Evolutionary conservation across 2,888 invertebrate species (phyloP), one percentile per base, ranked within the genome.

Genomic region (Aporophyla nigra): DNA sequence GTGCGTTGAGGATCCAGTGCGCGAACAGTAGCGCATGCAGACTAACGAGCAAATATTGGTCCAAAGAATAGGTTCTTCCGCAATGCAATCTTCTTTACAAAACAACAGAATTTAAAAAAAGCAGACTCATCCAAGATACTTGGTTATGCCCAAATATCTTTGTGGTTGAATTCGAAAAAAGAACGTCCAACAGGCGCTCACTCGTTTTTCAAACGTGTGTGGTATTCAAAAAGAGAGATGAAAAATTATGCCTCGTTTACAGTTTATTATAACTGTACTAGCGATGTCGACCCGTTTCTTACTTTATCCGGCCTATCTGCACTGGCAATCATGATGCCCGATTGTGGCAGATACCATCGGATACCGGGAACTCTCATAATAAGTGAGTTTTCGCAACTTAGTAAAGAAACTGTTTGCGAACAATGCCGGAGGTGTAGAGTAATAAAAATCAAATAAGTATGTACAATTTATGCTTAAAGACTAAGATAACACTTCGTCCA

Each of bases 261-360:
- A 43, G 84, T 76, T 81, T 70, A 69, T 63, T 59, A 56, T 73
- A 81, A 84, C 70, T 68, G 85, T 76, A 81, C 51, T 49, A 24
- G 56, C 56, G 51, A 73, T 49, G 27, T 56, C 46, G 56, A 71
- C 67, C 82, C 81, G 76, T 76, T 71, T 24, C 27, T 62, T 54
- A 51, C 73, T 68, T 78, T 76, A 80, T 70, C 76, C 21, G 53
- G 62, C 59, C 70, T 81, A 83, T 76, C 83, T 73, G 72, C n/a
- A 62, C 71, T 62, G 27, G 72, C 53, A 76, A 82, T 82, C 81
- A 59, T 14, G 80, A 75, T 72, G 71, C 66, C 71, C 78, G 78
- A 84, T 82, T 74, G 81, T 62, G 65, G 66, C 12, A 61, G 74
- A 75, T 75, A 80, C 49, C 65, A 67, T 58, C 58, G 9, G 58